These are phyloP conservation scores for Stramonita haemastoma DNA, from an alignment of 2,888 invertebrate genomes.

Conservation along the genomic window DNA sequence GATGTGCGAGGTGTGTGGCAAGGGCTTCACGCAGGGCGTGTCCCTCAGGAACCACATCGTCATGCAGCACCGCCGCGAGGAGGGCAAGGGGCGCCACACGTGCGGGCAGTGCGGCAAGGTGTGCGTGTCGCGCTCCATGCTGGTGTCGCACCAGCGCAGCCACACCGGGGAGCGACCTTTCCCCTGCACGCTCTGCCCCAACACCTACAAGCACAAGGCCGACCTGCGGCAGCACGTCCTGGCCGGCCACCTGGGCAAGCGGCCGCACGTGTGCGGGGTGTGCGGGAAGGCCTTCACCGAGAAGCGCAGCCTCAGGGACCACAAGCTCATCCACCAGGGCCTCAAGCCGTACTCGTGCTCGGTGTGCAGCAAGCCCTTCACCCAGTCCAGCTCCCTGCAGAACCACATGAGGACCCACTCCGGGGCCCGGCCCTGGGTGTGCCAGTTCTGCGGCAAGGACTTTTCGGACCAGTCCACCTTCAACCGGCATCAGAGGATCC, in stretches of 20 bases:
- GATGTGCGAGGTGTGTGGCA: background rate
- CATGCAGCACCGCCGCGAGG: background rate
- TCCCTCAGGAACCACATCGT: background rate
- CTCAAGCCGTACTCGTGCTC: slow-evolving; percentile 37
- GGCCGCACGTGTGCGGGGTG: slow-evolving; percentile 1
- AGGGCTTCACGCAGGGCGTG: background rate
- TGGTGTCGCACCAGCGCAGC: slow-evolving; percentile 14
- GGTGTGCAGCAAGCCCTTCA: slow-evolving; percentile 45
- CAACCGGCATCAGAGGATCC: slow-evolving; percentile 33
- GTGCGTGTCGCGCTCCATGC: background rate
- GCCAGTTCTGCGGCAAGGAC: slow-evolving; percentile 44
- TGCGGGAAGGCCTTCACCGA: slow-evolving; percentile 8
- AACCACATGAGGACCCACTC: slow-evolving; percentile 47
- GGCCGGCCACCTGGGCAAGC: slow-evolving; percentile 26
- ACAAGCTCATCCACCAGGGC: slow-evolving; percentile 38
- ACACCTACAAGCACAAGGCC: slow-evolving; percentile 41
- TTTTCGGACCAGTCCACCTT: slow-evolving; percentile 43
- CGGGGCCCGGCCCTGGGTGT: slow-evolving; percentile 46
- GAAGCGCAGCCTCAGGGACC: background rate
- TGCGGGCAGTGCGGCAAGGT: background rate
- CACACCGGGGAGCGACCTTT: slow-evolving; percentile 37
- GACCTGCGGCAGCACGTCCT: slow-evolving; percentile 17
- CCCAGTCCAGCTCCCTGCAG: slow-evolving; percentile 42
- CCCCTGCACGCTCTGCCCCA: slow-evolving; percentile 8
- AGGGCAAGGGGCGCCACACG: background rate